Conservation (phyloP, 2,797 vertebrate species). For the Fistularia commersonii region DNA sequence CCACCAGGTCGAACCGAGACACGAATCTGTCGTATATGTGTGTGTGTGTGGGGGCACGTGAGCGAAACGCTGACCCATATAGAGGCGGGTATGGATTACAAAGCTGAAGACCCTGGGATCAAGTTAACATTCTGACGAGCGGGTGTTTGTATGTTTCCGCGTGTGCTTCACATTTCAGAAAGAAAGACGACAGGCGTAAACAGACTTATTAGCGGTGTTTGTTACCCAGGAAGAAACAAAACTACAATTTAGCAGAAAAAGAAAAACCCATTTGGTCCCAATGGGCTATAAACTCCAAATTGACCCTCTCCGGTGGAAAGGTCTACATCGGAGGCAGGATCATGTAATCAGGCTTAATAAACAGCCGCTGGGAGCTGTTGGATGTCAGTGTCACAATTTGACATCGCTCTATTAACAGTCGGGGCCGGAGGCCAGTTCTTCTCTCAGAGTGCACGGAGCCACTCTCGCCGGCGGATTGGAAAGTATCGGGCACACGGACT, state of each 20-base stretch:
- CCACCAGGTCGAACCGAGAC: slow-evolving; percentile 17
- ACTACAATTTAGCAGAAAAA: slow-evolving; percentile 1
- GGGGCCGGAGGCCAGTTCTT: too few relatives aligned
- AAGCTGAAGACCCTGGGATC: slow-evolving; percentile 33
- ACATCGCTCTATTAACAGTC: too few relatives aligned
- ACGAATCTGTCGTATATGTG: slow-evolving; percentile 9
- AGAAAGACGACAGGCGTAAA: background rate
- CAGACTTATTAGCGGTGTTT: slow-evolving; percentile 18
- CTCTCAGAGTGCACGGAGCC: too few relatives aligned
- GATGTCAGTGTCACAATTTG: background rate
- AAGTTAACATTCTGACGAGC: slow-evolving; percentile 33
- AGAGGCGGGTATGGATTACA: slow-evolving; percentile 40
- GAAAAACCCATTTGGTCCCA: background rate
- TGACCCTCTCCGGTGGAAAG: too few relatives aligned
- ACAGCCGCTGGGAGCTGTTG: background rate
- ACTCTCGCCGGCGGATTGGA: too few relatives aligned
- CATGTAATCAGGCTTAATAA: slow-evolving; percentile 6
- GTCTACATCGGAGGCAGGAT: background rate
- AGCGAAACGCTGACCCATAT: slow-evolving; percentile 39
- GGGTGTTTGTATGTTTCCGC: slow-evolving; percentile 16
- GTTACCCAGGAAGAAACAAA: too few relatives aligned
- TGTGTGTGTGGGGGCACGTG: slow-evolving; percentile 14
- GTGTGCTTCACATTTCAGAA: background rate
- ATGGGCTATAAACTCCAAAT: too few relatives aligned
- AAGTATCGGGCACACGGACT: too few relatives aligned